phyloP scores from a whole-genome alignment of 2,888 invertebrate species.

The Autographa pulchrina region DNA sequence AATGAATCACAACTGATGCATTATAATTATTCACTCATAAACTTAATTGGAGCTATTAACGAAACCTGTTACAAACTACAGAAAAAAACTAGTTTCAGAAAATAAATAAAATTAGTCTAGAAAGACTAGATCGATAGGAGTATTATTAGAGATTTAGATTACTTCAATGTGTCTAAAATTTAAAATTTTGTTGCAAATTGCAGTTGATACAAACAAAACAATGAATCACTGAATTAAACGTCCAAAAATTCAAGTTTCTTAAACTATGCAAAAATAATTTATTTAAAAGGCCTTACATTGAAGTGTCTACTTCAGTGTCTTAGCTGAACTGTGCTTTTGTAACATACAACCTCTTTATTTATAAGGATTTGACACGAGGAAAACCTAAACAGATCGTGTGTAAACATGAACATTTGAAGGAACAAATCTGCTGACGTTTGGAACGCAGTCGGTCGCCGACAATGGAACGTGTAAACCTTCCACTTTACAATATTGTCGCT shows the following conservation, averaged over 20 bases:
- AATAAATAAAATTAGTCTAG: neutral
- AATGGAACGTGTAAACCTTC: slow-evolving; percentile 69
- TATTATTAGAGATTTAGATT: neutral
- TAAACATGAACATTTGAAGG: slow-evolving; percentile 53
- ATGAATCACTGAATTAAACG: neutral
- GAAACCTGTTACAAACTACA: neutral
- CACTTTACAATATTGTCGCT: slow-evolving; percentile 48
- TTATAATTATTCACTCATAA: neutral
- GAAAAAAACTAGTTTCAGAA: neutral
- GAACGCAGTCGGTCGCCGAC: slow-evolving; percentile 51
- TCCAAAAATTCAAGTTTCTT: neutral
- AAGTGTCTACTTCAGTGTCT: slow-evolving; percentile 61
- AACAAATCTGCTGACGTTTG: slow-evolving; percentile 68
- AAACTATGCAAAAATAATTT: neutral
- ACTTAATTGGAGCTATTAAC: neutral
- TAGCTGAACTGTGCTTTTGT: slow-evolving; percentile 67
- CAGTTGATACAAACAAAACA: neutral
- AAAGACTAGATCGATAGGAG: too few relatives aligned
- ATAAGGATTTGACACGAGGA: slow-evolving; percentile 69
- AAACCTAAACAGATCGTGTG: slow-evolving; percentile 64
- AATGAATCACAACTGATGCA: neutral
- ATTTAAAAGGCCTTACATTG: slow-evolving; percentile 57
- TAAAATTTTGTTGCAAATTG: neutral
- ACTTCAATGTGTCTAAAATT: too few relatives aligned
- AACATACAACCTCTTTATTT: slow-evolving; percentile 74